phyloP scores from a whole-genome alignment of 2,888 invertebrate species.

The Hydraecia micacea region DNA sequence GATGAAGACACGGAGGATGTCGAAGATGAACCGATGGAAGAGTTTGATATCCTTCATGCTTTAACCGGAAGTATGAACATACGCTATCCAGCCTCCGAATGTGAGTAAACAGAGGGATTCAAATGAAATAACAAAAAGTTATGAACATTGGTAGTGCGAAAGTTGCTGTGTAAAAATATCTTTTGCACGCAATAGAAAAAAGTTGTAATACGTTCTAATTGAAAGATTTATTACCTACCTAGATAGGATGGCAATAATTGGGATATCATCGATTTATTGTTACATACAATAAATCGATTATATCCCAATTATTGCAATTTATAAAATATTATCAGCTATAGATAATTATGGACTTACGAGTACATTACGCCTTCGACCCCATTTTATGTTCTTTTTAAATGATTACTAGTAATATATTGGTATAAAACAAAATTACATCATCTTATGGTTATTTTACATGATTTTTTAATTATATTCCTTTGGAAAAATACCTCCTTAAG shows the following conservation, averaged over 20 bases:
- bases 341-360: not conserved
- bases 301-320: not conserved
- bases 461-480: not conserved
- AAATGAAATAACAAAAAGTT: not conserved
- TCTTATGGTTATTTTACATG: too few species aligned
- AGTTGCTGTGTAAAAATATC: not conserved
- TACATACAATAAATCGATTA: too few species aligned
- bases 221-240: not conserved
- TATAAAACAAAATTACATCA: too few species aligned
- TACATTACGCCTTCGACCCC: too few species aligned
- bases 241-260: too few species aligned
- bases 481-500: not conserved
- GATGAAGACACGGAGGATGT: slow-evolving; percentile 75
- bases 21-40: slow-evolving; percentile 80
- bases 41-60: slow-evolving; percentile 81
- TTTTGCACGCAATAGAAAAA: too few species aligned
- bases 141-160: not conserved
- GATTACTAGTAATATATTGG: too few species aligned
- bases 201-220: not conserved
- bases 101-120: slow-evolving; percentile 32
- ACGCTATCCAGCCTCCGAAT: slow-evolving; percentile 43
- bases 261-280: too few species aligned
- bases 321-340: not conserved
- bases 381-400: too few species aligned
- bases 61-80: slow-evolving; percentile 81